Percentiles rank a stretch among this genome's conserved stretches.
These are phyloP conservation scores for Fabriciana adippe DNA, from an alignment of 2,888 invertebrate genomes.

Conservation along the genomic window DNA sequence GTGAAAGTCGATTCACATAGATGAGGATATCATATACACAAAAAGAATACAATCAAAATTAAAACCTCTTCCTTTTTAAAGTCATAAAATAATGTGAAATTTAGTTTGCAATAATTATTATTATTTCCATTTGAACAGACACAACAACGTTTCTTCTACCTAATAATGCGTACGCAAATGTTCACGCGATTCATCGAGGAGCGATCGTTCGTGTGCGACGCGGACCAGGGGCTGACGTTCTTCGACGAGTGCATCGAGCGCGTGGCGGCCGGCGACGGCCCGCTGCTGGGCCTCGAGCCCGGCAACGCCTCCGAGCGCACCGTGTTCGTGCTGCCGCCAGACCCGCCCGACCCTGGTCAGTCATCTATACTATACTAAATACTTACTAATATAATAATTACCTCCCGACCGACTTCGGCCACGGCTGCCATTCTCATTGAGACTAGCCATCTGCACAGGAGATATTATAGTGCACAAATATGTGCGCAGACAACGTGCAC, in stretches of 20 bases:
- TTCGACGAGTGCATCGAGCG: slow-evolving; percentile 98
- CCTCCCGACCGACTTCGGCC: too few relatives aligned
- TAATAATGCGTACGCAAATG: slow-evolving; percentile 97
- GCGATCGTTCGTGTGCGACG: slow-evolving; percentile 98
- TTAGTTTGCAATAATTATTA: too few relatives aligned
- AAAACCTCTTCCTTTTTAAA: too few relatives aligned
- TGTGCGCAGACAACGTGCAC: too few relatives aligned
- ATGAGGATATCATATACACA: too few relatives aligned
- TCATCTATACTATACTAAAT: neutral
- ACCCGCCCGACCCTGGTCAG: slow-evolving; percentile 81
- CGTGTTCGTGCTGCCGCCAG: slow-evolving; percentile 97
- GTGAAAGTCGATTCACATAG: too few relatives aligned
- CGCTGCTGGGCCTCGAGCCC: slow-evolving; percentile 91
- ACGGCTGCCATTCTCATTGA: too few relatives aligned
- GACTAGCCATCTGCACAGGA: too few relatives aligned
- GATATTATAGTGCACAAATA: too few relatives aligned
- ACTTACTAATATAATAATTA: too few relatives aligned
- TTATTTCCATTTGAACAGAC: slow-evolving; percentile 63
- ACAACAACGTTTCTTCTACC: slow-evolving; percentile 93
- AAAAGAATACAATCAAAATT: too few relatives aligned
- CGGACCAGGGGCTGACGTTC: slow-evolving; percentile 93
- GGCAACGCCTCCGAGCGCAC: slow-evolving; percentile 93
- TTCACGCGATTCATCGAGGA: slow-evolving; percentile 99
- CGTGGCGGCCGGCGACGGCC: slow-evolving; percentile 71
- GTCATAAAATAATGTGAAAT: too few relatives aligned